These are phyloP conservation scores for Aphidius gifuensis DNA, from an alignment of 1,140 invertebrate species.

Conservation along the genomic window DNA sequence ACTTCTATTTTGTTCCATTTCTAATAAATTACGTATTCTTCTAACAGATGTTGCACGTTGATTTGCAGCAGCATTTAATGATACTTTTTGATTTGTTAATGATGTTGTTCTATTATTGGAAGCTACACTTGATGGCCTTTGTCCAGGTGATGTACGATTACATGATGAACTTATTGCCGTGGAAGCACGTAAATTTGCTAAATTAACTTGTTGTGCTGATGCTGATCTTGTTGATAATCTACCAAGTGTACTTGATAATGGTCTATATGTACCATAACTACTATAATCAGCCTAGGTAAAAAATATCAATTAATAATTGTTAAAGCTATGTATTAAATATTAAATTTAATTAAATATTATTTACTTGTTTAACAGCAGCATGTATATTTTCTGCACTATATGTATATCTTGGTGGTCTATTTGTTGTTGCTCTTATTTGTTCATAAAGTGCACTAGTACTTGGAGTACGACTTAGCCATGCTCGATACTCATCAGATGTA, in stretches of 20 bases:
- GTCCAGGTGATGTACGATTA: slow-evolving; percentile 40
- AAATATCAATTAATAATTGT: slow-evolving; percentile 9
- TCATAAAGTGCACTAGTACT: slow-evolving; percentile 91
- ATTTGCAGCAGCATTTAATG: slow-evolving; percentile 46
- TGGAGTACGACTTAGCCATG: slow-evolving; percentile 84
- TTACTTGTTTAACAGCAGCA: slow-evolving; percentile 71
- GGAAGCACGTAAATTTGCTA: slow-evolving; percentile 53
- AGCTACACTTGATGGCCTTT: slow-evolving; percentile 48
- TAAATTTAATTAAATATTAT: background rate
- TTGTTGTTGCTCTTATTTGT: slow-evolving; percentile 73
- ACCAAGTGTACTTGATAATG: slow-evolving; percentile 53
- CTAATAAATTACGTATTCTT: slow-evolving; percentile 75
- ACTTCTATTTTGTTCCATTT: slow-evolving; percentile 57
- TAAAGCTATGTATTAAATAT: background rate
- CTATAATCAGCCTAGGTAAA: slow-evolving; percentile 46
- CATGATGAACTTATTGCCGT: slow-evolving; percentile 53
- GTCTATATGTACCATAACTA: slow-evolving; percentile 56
- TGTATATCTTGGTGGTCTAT: slow-evolving; percentile 72
- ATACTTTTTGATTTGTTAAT: slow-evolving; percentile 44
- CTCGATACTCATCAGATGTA: slow-evolving; percentile 85
- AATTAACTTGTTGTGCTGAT: slow-evolving; percentile 51
- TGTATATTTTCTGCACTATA: slow-evolving; percentile 89
- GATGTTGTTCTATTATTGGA: slow-evolving; percentile 43
- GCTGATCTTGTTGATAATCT: slow-evolving; percentile 51
- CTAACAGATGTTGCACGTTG: slow-evolving; percentile 70